Evolutionary conservation across 2,888 invertebrate genomes (phyloP), one percentile per base, ranked within the genome.

Genomic region (Congeria kusceri): DNA sequence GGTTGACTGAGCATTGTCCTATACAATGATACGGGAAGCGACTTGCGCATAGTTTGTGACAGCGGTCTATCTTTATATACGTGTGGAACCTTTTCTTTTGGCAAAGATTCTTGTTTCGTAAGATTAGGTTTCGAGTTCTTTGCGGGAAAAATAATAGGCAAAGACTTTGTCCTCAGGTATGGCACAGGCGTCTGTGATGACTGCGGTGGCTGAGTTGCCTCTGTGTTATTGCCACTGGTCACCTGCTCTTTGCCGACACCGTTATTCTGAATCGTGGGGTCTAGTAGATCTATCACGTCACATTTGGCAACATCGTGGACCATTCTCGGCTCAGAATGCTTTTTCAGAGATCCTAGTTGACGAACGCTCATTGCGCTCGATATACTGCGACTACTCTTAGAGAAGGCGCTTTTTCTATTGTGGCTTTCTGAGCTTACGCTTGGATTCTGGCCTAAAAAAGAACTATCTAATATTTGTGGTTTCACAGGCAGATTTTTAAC

Each of bases 261-360:
- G 11, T 39, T 11, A 39, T 39, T 39, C 15, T 39, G 3, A 3
- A 39, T 39, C 39, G 39, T 15, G 15, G 9, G 39, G 56, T 86
- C 87, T 44, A 78, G 68, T 25, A 87, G 74, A 68, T 87, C 87
- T 18, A 87, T 69, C 15, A 83, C 84, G 11, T 86, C 84, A 76
- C 87, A 87, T 69, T 81, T 87, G 9, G 85, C 69, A 18, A 87
- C 28, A 28, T 68, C 58, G n/a, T 80, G 77, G 0, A 71, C 47
- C 29, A 63, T 53, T 28, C 84, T 72, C 20, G 70, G 57, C 44
- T 83, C 82, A 23, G 25, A 23, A 3, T 63, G 27, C 68, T 75
- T 59, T 39, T 76, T 79, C 49, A 76, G 53, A n/a, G 63, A 44
- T 0, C 78, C 78, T 1, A 78, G 70, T 20, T 59, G 58, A 11